Conservation (phyloP, 2,797 vertebrate genomes). For the Thalassophryne amazonica region DNA sequence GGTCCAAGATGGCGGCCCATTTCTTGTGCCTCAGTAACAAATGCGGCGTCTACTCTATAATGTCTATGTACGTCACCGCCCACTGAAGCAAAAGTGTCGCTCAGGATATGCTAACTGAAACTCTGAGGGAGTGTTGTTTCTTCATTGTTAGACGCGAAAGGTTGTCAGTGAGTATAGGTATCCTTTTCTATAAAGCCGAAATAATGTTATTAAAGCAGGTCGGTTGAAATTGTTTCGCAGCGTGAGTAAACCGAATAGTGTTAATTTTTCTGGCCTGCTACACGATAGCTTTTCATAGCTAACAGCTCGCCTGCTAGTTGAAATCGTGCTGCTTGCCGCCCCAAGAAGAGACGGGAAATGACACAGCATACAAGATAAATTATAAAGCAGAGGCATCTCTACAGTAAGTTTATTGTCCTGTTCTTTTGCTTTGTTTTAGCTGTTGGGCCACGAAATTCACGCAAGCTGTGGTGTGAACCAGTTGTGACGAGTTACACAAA, state of each 20-base stretch:
- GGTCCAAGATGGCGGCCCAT: too few species aligned
- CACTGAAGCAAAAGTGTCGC: constrained; percentile 20
- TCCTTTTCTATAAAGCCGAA: neutral
- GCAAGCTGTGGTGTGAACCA: neutral
- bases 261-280: constrained; percentile 47
- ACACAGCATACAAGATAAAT: constrained; percentile 16
- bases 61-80: constrained; percentile 49
- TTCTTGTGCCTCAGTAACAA: too few species aligned
- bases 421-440: neutral
- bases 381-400: neutral
- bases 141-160: neutral
- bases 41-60: too few species aligned
- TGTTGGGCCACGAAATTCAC: neutral
- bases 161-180: neutral
- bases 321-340: constrained; percentile 18
- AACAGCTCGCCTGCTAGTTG: constrained; percentile 12
- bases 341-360: constrained; percentile 21
- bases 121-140: neutral
- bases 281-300: constrained; percentile 18
- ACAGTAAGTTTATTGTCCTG: constrained; percentile 18
- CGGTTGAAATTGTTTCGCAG: neutral
- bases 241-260: constrained; percentile 4
- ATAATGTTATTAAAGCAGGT: neutral
- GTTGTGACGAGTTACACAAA: constrained; percentile 27
- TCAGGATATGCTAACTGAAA: constrained; percentile 11